phyloP scores from a whole-genome alignment of 2,888 invertebrate genomes.

The Drosophila ustulata region DNA sequence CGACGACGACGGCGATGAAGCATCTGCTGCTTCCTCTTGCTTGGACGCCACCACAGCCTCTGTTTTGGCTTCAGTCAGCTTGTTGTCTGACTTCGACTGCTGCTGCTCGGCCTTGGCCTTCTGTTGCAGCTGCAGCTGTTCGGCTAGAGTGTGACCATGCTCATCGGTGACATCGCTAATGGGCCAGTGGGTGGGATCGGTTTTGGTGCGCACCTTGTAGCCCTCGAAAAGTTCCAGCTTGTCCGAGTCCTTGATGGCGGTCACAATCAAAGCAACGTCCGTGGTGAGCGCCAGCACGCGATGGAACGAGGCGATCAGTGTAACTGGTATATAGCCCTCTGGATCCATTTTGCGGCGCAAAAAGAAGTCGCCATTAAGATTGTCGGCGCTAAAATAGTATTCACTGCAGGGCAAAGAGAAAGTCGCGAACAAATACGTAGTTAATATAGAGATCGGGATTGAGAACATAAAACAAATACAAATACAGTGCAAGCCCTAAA shows the following conservation, averaged over 20 bases:
- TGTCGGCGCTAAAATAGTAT: constrained; percentile 99
- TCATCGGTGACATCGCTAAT: constrained; percentile 87
- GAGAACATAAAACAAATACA: background rate
- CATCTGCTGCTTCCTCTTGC: background rate
- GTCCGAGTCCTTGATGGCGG: constrained; percentile 94
- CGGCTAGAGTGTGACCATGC: constrained; percentile 45
- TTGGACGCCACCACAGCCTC: constrained; percentile 20
- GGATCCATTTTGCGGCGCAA: constrained; percentile 98
- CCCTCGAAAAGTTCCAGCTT: constrained; percentile 92
- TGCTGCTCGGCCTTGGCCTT: constrained; percentile 4
- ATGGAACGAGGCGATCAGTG: constrained; percentile 97
- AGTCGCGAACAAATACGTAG: background rate
- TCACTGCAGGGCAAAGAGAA: constrained; percentile 88
- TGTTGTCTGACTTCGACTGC: constrained; percentile 28
- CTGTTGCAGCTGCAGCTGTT: constrained; percentile 21
- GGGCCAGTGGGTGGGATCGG: constrained; percentile 95
- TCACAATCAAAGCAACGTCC: constrained; percentile 93
- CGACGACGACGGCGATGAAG: constrained; percentile 30
- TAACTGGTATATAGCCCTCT: constrained; percentile 96
- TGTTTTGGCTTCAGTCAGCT: constrained; percentile 54
- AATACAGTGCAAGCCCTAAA: background rate
- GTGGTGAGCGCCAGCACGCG: constrained; percentile 95
- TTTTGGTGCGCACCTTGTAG: constrained; percentile 93
- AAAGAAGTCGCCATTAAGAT: constrained; percentile 97
- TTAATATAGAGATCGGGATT: background rate